These are phyloP conservation scores for Myrmecobius fasciatus DNA, from an alignment of 2,113 vertebrate genomes.

Conservation along the genomic window DNA sequence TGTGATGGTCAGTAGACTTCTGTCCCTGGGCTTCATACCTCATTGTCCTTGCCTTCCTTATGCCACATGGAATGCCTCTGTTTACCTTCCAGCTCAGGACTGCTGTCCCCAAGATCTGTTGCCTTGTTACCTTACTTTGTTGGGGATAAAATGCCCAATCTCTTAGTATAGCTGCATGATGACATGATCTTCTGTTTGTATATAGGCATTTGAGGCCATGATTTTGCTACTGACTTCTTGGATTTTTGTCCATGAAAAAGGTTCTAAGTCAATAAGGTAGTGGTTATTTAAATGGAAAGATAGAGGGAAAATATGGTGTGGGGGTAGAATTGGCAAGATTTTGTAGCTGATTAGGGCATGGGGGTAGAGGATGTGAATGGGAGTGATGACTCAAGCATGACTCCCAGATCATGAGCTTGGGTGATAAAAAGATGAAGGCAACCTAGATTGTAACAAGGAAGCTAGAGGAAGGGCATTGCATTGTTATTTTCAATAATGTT, in stretches of 20 bases:
- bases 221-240: not conserved
- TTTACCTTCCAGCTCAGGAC: not conserved
- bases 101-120: not conserved
- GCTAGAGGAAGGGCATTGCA: not conserved
- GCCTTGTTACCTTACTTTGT: not conserved
- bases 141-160: not conserved
- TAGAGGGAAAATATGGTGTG: not conserved
- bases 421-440: not conserved
- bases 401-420: not conserved
- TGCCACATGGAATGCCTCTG: not conserved
- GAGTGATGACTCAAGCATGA: not conserved
- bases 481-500: not conserved
- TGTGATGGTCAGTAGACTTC: not conserved
- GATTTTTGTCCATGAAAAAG: not conserved
- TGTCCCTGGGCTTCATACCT: not conserved
- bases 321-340: not conserved
- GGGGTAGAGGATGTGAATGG: not conserved
- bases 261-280: not conserved
- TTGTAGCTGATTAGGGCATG: not conserved
- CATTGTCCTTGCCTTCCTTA: not conserved
- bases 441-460: not conserved
- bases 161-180: no score
- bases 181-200: no score
- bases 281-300: not conserved
- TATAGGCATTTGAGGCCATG: not conserved